Conservation (phyloP, 2,113 vertebrate species). For the Rhipidura dahli region DNA sequence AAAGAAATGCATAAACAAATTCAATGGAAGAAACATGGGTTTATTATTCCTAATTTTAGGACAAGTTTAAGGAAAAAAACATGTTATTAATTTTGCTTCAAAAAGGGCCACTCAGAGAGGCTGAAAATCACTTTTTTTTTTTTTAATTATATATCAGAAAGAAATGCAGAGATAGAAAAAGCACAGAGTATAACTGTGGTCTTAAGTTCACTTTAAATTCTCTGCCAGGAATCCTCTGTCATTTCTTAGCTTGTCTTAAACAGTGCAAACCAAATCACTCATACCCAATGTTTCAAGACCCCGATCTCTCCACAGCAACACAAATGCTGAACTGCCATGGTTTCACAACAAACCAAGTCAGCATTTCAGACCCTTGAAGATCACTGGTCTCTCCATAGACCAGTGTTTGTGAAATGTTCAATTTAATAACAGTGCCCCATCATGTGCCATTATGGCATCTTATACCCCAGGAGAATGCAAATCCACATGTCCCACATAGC, state of each 20-base stretch:
- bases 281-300: neutral
- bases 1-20: neutral
- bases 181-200: neutral
- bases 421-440: neutral
- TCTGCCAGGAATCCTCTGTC: neutral
- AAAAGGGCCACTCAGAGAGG: neutral
- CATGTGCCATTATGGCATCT: neutral
- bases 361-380: neutral
- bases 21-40: neutral
- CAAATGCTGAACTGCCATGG: neutral
- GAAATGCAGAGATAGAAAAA: neutral
- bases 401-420: neutral
- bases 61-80: neutral
- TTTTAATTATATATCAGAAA: neutral
- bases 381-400: neutral
- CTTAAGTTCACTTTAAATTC: neutral
- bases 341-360: neutral
- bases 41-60: neutral
- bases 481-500: fast-evolving
- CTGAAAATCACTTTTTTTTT: neutral
- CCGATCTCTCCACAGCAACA: neutral
- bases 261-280: neutral
- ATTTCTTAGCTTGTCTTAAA: neutral
- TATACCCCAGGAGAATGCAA: neutral
- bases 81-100: neutral